Conservation (phyloP, 2,888 invertebrate genomes). For the Phragmatobia fuliginosa region DNA sequence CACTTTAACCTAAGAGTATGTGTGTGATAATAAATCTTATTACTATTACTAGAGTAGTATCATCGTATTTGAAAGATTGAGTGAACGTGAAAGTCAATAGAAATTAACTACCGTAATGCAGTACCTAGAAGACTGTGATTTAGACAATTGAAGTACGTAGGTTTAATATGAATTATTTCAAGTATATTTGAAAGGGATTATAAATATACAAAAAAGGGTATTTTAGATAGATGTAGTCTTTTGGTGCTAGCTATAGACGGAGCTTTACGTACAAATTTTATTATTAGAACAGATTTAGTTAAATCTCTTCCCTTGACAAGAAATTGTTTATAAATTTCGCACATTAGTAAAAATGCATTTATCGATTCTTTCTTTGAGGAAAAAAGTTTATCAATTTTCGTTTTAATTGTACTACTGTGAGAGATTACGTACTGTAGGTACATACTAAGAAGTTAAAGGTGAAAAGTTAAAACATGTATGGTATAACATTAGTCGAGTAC, state of each 20-base stretch:
- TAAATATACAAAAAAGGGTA: background rate
- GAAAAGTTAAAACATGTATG: no score
- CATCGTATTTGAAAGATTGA: background rate
- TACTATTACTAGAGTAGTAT: background rate
- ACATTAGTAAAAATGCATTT: no score
- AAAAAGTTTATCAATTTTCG: no score
- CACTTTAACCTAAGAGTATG: slow-evolving; percentile 5
- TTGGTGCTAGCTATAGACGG: background rate
- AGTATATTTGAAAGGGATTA: background rate
- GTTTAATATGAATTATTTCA: background rate
- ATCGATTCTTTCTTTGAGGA: no score
- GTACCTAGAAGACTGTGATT: background rate
- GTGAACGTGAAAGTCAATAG: background rate
- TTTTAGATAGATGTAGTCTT: background rate
- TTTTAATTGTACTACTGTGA: no score
- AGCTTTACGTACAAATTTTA: background rate
- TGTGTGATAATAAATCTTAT: background rate
- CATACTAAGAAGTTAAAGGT: no score
- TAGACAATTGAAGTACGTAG: background rate
- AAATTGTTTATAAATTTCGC: no score
- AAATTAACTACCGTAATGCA: background rate
- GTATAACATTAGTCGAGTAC: background rate
- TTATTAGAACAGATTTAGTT: no score
- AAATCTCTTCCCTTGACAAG: no score
- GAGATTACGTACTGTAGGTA: no score